Evolutionary conservation across 1,140 invertebrate genomes (phyloP).

Genomic region (Musca vetustissima): DNA sequence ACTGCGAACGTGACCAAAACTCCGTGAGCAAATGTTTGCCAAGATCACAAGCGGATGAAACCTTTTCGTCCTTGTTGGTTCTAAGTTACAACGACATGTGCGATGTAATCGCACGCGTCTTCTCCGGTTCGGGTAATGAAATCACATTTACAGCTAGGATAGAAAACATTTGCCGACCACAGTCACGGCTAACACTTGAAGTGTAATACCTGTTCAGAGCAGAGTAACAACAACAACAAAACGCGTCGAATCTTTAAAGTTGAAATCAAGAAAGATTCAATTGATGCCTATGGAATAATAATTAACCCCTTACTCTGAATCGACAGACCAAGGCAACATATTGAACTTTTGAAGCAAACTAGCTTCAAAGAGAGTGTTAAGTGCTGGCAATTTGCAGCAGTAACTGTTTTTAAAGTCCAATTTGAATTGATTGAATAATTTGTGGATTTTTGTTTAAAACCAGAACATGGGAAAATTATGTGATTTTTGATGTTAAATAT

Average conservation of each 20-base stretch:
- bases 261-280: constrained; percentile 20
- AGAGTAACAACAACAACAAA: too few relatives aligned
- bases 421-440: too few relatives aligned
- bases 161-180: background rate
- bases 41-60: background rate
- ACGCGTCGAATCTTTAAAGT: background rate
- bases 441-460: too few relatives aligned
- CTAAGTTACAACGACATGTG: constrained; percentile 9
- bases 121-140: constrained; percentile 11
- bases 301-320: background rate
- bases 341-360: background rate
- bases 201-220: too few relatives aligned
- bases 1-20: constrained; percentile 17
- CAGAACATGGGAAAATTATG: too few relatives aligned
- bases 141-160: constrained; percentile 6
- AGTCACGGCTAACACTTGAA: background rate
- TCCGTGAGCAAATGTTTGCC: too few relatives aligned
- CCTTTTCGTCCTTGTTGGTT: background rate
- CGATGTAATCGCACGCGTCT: background rate
- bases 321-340: background rate
- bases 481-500: too few relatives aligned
- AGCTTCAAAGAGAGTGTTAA: constrained; percentile 11
- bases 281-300: constrained; percentile 18
- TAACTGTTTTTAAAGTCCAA: too few relatives aligned
- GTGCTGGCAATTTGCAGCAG: constrained; percentile 3